Percentiles rank a stretch among this genome's conserved stretches.
Evolutionary conservation across 2,797 vertebrate species (phyloP).

Genomic region (Pogoniulus pusillus): DNA sequence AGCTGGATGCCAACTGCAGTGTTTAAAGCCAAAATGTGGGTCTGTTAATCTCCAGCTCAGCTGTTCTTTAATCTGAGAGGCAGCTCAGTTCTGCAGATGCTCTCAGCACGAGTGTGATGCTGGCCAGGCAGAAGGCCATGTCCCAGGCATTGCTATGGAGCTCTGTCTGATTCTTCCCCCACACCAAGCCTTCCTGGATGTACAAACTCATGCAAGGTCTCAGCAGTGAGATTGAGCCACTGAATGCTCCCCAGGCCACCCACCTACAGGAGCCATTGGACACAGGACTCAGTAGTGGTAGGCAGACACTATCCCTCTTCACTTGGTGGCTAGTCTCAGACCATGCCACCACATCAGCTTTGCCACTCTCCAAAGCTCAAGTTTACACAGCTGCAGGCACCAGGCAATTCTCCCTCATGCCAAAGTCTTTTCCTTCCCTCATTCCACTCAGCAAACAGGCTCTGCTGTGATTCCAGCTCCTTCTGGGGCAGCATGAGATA

Average conservation of each 20-base stretch:
- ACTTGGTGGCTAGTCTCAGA: neutral
- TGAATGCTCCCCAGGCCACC: neutral
- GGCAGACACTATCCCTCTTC: neutral
- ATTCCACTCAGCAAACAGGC: neutral
- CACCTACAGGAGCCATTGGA: neutral
- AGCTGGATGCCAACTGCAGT: neutral
- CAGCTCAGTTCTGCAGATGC: neutral
- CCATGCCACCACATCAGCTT: fast-evolving
- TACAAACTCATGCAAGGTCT: neutral
- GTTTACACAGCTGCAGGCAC: neutral
- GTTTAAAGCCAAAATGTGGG: neutral
- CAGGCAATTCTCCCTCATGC: neutral
- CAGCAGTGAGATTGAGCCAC: neutral
- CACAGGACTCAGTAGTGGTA: fast-evolving
- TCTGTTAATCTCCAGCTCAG: constrained; percentile 1
- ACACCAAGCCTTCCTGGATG: neutral
- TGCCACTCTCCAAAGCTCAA: neutral
- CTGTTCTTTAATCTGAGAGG: neutral
- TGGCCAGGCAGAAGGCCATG: neutral
- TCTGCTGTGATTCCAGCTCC: neutral
- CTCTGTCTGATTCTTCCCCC: neutral
- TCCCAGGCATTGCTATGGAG: neutral
- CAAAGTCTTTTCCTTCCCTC: fast-evolving
- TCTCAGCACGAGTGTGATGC: fast-evolving
- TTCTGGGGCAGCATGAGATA: neutral